Evolutionary conservation across 1,140 invertebrate species (phyloP).

Genomic region (Drosophila ohnishii): DNA sequence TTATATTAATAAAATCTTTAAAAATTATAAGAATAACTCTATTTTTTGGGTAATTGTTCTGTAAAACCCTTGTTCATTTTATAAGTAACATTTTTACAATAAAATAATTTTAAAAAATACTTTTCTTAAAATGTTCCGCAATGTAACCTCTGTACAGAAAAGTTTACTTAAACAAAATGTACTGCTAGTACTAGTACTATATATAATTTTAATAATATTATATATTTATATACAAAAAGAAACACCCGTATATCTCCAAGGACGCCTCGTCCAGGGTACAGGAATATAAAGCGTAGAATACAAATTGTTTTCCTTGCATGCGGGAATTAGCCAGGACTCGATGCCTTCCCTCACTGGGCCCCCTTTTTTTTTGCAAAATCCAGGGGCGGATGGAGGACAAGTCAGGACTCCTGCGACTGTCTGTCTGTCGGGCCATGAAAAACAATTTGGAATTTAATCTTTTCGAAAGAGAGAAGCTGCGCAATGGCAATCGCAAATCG

Average conservation of each 20-base stretch:
- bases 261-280: slow-evolving; percentile 8
- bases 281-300: slow-evolving; percentile 16
- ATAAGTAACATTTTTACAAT: not conserved
- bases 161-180: too few relatives aligned
- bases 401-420: slow-evolving; percentile 6
- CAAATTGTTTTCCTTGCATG: slow-evolving; percentile 70
- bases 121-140: too few relatives aligned
- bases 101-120: too few relatives aligned
- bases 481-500: slow-evolving; percentile 19
- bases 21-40: not conserved
- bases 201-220: too few relatives aligned
- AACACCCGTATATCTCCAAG: not conserved
- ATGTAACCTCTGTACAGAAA: too few relatives aligned
- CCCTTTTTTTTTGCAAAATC: not conserved
- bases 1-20: not conserved
- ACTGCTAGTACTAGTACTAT: too few relatives aligned
- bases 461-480: slow-evolving; percentile 26
- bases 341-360: not conserved
- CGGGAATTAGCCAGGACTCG: slow-evolving; percentile 61
- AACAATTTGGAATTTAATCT: slow-evolving; percentile 74
- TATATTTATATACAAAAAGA: not conserved
- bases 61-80: not conserved
- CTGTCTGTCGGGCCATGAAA: slow-evolving; percentile 48
- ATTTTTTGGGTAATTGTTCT: not conserved
- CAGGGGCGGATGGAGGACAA: not conserved